Base-by-base conservation (phyloP, 1,140 invertebrate species). In the Lordiphosa mommai region DNA sequence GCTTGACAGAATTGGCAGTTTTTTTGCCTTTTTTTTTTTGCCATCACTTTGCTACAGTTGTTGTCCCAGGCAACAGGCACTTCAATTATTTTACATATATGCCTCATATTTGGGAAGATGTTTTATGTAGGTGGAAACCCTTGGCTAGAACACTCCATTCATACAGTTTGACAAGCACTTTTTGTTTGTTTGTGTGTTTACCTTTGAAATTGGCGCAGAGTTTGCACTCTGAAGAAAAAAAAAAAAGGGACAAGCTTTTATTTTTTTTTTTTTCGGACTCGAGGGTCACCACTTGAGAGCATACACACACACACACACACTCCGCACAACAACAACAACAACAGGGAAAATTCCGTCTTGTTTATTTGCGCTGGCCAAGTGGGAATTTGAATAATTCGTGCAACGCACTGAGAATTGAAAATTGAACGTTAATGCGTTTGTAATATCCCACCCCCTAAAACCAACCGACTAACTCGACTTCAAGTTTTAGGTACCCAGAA, bases 141-240 rank as follows among this genome's bases (percentile, higher is more conserved):
- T 23, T 23, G 20, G 20, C 4, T 6, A 6, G 20, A 0, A 23
- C 5, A 23, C 20, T 23, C 4, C 20, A 23, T 23, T 53, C 23
- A 33, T 38, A 70, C 65, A 73, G 74, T 73, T 80, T 82, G 66
- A 48, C 70, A 63, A 82, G 76, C 61, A 82, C 76, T 82, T 61
- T 48, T 29, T 52, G 10, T 34, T 33, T 44, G 37, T 53, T 23
- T 47, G 20, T 53, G 27, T 80, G 71, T 80, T 80, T 80, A 74
- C 76, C 67, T 68, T 74, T 55, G 71, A 68, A 80, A 80, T 80
- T 80, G 76, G 76, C 67, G 43, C 47, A 66, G 38, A 41, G 41
- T n/a, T n/a, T 46, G 52, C 34, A 64, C 63, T 47, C 59, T 33
- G 33, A 46, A 57, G 49, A 44, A 64, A 17, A 47, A 13, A 48